Evolutionary conservation across 2,888 invertebrate species (phyloP).

Genomic region (Lomographa bimaculata): DNA sequence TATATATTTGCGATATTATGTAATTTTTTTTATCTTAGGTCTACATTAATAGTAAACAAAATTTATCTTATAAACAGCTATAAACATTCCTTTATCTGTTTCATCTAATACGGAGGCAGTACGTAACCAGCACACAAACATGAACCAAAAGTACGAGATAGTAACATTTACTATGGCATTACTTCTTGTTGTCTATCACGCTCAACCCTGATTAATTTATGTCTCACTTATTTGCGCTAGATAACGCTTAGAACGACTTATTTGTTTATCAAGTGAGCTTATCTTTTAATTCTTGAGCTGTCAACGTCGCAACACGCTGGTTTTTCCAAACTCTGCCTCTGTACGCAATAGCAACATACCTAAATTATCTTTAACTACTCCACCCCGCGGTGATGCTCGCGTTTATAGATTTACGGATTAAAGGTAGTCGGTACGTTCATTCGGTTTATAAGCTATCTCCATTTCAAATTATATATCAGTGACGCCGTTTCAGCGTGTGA

Average conservation of each 20-base stretch:
- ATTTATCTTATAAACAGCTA: slow-evolving; percentile 7
- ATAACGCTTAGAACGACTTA: slow-evolving; percentile 71
- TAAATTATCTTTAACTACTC: too few relatives aligned
- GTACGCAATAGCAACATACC: too few relatives aligned
- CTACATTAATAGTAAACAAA: slow-evolving; percentile 3
- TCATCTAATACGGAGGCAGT: slow-evolving; percentile 57
- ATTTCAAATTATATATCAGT: too few relatives aligned
- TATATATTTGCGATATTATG: too few relatives aligned
- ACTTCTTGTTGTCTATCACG: slow-evolving; percentile 71
- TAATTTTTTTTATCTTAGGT: too few relatives aligned
- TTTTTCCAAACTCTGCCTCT: slow-evolving; percentile 45
- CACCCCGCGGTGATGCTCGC: too few relatives aligned
- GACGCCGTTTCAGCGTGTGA: too few relatives aligned
- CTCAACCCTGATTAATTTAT: slow-evolving; percentile 77
- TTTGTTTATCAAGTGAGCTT: slow-evolving; percentile 74
- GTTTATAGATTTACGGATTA: too few relatives aligned
- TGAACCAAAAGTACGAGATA: slow-evolving; percentile 60
- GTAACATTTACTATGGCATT: slow-evolving; percentile 73
- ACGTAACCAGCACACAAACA: slow-evolving; percentile 61
- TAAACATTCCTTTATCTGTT: slow-evolving; percentile 28
- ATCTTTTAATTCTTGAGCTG: slow-evolving; percentile 82
- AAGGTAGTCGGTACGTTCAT: too few relatives aligned
- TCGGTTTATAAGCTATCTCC: too few relatives aligned
- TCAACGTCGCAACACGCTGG: slow-evolving; percentile 53
- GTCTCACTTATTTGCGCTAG: slow-evolving; percentile 70